A percentile compares a stretch with the other conserved stretches of the same genome.
These are phyloP conservation scores for Antedon bifida DNA, from an alignment of 35 echinoderm and acorn worm species.

Conservation along the genomic window DNA sequence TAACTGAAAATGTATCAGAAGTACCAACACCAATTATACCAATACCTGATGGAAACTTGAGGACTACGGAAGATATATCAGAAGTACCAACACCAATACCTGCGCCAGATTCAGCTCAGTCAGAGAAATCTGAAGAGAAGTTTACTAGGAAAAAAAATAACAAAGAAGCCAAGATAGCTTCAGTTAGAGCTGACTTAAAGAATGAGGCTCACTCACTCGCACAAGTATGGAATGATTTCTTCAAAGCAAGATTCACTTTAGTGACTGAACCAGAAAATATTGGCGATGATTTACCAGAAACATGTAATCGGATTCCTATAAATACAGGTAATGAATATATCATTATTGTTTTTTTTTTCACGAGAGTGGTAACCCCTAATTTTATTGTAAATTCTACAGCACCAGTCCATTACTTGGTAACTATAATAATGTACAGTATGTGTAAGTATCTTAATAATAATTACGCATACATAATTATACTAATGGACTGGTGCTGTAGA, in stretches of 20 bases:
- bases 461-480: too few species aligned
- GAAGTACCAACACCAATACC: not conserved
- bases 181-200: not conserved
- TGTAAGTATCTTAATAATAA: too few species aligned
- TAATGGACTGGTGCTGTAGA: too few species aligned
- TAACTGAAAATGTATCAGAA: too few species aligned
- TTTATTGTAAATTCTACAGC: too few species aligned
- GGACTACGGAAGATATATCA: not conserved
- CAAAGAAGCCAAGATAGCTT: not conserved
- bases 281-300: not conserved
- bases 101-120: not conserved
- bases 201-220: not conserved
- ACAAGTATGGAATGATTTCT: not conserved
- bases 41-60: not conserved
- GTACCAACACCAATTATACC: too few species aligned
- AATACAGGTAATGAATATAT: not conserved
- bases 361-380: too few species aligned
- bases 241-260: not conserved
- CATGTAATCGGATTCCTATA: not conserved
- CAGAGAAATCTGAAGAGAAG: not conserved
- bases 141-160: not conserved
- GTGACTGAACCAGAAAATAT: not conserved
- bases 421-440: too few species aligned
- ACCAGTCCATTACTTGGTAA: too few species aligned
- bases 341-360: too few species aligned